Evolutionary conservation across 2,888 invertebrate species (phyloP).

Genomic region (Philaethria dido): DNA sequence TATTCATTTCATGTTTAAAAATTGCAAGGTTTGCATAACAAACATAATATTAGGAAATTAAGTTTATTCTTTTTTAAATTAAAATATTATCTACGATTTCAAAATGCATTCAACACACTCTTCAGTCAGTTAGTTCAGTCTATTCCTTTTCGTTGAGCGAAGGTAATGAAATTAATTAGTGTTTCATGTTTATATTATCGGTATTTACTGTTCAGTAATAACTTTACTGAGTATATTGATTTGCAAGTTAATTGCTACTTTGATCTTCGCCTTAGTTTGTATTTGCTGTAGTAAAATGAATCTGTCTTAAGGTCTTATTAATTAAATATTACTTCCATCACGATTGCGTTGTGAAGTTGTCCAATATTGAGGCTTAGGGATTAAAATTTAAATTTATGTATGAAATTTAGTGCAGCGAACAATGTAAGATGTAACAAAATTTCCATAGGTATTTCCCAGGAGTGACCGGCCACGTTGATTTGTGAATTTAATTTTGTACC

Average conservation of each 20-base stretch:
- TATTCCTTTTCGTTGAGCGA: not conserved
- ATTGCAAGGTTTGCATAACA: too few relatives aligned
- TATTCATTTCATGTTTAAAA: too few relatives aligned
- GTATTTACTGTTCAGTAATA: slow-evolving; percentile 10
- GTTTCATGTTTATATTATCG: slow-evolving; percentile 3
- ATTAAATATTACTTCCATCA: slow-evolving; percentile 4
- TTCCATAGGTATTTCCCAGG: slow-evolving; percentile 12
- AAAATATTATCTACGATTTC: not conserved
- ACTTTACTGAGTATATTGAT: slow-evolving; percentile 20
- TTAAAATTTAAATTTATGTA: slow-evolving; percentile 23
- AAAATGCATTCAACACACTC: not conserved
- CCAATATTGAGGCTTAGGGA: slow-evolving; percentile 3
- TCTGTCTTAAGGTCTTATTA: not conserved
- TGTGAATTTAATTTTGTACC: slow-evolving; percentile 12
- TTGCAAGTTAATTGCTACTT: slow-evolving; percentile 27
- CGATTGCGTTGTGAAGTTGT: not conserved
- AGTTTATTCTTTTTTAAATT: too few relatives aligned
- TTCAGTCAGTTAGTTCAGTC: too few relatives aligned
- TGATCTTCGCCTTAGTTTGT: slow-evolving; percentile 4
- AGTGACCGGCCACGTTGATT: not conserved
- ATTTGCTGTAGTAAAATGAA: not conserved
- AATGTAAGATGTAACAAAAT: slow-evolving; percentile 23
- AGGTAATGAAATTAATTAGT: slow-evolving; percentile 2
- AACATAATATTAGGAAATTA: too few relatives aligned
- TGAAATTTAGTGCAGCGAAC: slow-evolving; percentile 17